A percentile compares a stretch with the other conserved stretches of the same genome.
Evolutionary conservation across 2,888 invertebrate species (phyloP).

Genomic region (Pyralis farinalis): DNA sequence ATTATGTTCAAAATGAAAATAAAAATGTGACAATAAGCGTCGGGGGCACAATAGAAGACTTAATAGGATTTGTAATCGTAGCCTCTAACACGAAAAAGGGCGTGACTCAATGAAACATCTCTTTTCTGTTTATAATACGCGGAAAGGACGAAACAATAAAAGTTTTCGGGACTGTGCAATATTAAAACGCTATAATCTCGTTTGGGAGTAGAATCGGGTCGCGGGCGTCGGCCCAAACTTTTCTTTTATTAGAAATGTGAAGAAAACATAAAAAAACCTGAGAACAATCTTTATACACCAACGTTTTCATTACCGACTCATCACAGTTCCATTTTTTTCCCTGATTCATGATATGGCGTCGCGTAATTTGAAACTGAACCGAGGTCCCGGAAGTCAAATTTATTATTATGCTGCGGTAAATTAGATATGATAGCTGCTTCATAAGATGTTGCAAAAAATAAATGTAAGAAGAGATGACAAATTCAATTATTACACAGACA

Average conservation of each 20-base stretch:
- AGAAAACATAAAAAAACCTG: constrained; percentile 49
- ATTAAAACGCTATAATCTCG: constrained; percentile 73
- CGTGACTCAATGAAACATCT: constrained; percentile 66
- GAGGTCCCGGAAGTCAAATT: constrained; percentile 42
- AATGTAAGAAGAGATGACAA: constrained; percentile 24
- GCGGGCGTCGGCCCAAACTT: constrained; percentile 42
- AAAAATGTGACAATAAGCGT: constrained; percentile 53
- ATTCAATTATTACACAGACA: constrained; percentile 31
- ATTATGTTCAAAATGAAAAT: constrained; percentile 60
- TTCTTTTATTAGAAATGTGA: constrained; percentile 63
- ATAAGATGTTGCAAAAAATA: constrained; percentile 31
- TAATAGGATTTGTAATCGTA: constrained; percentile 66
- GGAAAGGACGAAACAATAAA: constrained; percentile 65
- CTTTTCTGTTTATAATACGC: constrained; percentile 59
- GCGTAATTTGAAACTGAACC: constrained; percentile 22
- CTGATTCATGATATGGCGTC: constrained; percentile 26
- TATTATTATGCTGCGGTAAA: constrained; percentile 45
- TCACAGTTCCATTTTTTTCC: constrained; percentile 47
- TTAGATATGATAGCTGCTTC: constrained; percentile 41
- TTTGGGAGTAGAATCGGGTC: constrained; percentile 48
- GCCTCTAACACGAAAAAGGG: constrained; percentile 45
- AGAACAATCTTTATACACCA: constrained; percentile 51
- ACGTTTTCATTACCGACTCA: constrained; percentile 63
- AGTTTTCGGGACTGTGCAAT: constrained; percentile 61
- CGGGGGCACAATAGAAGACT: constrained; percentile 44